Percentiles rank a stretch among this genome's conserved stretches.
phyloP scores from a whole-genome alignment of 2,888 invertebrate genomes.

The Orgyia antiqua region DNA sequence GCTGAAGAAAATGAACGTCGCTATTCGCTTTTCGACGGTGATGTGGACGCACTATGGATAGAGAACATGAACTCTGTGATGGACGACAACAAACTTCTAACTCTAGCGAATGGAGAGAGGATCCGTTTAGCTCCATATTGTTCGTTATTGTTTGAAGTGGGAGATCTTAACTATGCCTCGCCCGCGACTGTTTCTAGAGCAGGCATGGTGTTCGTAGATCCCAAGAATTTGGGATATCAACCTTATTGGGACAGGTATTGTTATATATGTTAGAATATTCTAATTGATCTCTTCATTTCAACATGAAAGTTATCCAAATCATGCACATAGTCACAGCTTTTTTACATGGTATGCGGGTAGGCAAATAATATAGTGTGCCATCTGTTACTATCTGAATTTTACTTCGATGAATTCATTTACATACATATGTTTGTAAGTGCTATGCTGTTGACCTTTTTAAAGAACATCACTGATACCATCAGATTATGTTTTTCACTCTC shows the following conservation, averaged over 20 bases:
- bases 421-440: too few species aligned
- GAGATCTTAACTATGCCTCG: conserved; percentile 92
- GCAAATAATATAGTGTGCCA: too few species aligned
- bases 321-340: too few species aligned
- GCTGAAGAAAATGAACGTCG: conserved; percentile 84
- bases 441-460: too few species aligned
- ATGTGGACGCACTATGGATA: conserved; percentile 96
- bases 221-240: conserved; percentile 91
- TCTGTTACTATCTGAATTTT: too few species aligned
- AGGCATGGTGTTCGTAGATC: conserved; percentile 96
- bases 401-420: too few species aligned
- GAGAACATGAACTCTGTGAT: conserved; percentile 98
- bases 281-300: too few species aligned
- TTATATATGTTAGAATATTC: too few species aligned
- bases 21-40: conserved; percentile 95
- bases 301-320: too few species aligned
- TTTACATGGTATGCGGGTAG: too few species aligned
- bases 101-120: conserved; percentile 93
- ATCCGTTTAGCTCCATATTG: conserved; percentile 90
- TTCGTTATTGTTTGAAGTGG: conserved; percentile 92
- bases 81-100: conserved; percentile 95
- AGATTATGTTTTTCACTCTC: too few species aligned
- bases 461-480: too few species aligned
- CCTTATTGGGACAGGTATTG: conserved; percentile 88
- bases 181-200: conserved; percentile 95